Percentiles rank a stretch among this genome's conserved stretches.
These are phyloP conservation scores for Silurus glanis DNA, from an alignment of 2,113 vertebrate genomes.

Conservation along the genomic window DNA sequence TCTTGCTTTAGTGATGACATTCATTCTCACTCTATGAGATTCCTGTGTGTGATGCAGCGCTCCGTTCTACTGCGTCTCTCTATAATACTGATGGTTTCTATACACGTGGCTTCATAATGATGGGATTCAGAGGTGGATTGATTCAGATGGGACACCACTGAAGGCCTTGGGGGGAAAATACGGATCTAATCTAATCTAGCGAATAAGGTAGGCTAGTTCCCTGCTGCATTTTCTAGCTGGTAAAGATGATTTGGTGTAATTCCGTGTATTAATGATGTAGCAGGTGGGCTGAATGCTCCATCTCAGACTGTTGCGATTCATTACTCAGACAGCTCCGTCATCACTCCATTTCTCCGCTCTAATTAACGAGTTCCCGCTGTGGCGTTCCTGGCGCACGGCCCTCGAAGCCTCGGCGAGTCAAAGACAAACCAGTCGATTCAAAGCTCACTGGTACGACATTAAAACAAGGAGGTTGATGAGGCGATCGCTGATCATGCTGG, in stretches of 20 bases:
- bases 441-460: slow-evolving; percentile 34
- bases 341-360: slow-evolving; percentile 37
- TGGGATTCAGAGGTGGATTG: too few species aligned
- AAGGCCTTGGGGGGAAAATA: background rate
- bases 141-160: too few species aligned
- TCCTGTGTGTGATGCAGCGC: too few species aligned
- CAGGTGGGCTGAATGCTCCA: slow-evolving; percentile 42
- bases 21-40: too few species aligned
- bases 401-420: background rate
- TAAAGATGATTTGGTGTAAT: slow-evolving; percentile 27
- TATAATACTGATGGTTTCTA: too few species aligned
- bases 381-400: slow-evolving; percentile 33
- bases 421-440: slow-evolving; percentile 37
- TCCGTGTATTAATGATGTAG: slow-evolving; percentile 34
- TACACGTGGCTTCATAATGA: too few species aligned
- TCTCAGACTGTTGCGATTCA: slow-evolving; percentile 33
- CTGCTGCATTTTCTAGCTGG: background rate
- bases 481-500: background rate
- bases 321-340: slow-evolving; percentile 44
- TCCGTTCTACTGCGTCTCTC: too few species aligned
- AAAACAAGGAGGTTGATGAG: slow-evolving; percentile 33
- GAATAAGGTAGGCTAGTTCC: background rate
- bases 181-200: background rate
- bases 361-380: slow-evolving; percentile 44
- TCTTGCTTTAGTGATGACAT: too few species aligned